Conservation (phyloP, 2,113 vertebrate species). For the Notarius quadriscutis region DNA sequence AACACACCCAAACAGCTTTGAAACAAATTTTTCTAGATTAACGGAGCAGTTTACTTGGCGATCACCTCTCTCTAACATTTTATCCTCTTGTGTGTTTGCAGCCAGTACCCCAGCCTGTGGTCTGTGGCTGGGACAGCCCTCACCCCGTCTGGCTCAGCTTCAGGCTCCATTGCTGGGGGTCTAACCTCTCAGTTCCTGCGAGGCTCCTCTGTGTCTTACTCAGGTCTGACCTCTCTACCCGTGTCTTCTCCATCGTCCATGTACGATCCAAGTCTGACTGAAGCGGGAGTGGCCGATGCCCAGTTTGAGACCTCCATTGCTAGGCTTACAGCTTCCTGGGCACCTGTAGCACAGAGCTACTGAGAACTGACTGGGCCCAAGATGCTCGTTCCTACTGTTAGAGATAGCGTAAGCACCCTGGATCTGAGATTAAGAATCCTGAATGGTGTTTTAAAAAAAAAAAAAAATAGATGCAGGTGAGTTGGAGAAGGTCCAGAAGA, state of each 20-base stretch:
- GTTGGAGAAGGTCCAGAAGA: neutral
- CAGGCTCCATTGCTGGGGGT: slow-evolving; percentile 69
- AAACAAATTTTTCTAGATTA: neutral
- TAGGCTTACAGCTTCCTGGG: slow-evolving; percentile 75
- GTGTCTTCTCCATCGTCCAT: slow-evolving; percentile 76
- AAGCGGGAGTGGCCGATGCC: slow-evolving; percentile 69
- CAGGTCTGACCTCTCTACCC: slow-evolving; percentile 73
- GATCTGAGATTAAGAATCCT: neutral
- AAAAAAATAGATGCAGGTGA: neutral
- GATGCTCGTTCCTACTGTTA: neutral
- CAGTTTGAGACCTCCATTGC: slow-evolving; percentile 80
- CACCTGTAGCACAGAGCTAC: slow-evolving; percentile 78
- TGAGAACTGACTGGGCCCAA: slow-evolving; percentile 51
- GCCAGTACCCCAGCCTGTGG: slow-evolving; percentile 79
- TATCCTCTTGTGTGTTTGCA: slow-evolving; percentile 44
- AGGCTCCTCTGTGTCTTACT: slow-evolving; percentile 73
- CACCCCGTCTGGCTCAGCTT: slow-evolving; percentile 70
- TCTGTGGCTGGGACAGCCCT: slow-evolving; percentile 75
- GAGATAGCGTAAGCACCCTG: neutral
- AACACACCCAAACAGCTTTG: neutral
- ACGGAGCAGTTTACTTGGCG: neutral
- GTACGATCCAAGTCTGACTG: slow-evolving; percentile 73
- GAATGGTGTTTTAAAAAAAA: neutral
- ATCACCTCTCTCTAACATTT: neutral
- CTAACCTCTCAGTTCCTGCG: slow-evolving; percentile 77